These are phyloP conservation scores for Australoheros facetus DNA, from an alignment of 2,797 vertebrate genomes.

Conservation along the genomic window DNA sequence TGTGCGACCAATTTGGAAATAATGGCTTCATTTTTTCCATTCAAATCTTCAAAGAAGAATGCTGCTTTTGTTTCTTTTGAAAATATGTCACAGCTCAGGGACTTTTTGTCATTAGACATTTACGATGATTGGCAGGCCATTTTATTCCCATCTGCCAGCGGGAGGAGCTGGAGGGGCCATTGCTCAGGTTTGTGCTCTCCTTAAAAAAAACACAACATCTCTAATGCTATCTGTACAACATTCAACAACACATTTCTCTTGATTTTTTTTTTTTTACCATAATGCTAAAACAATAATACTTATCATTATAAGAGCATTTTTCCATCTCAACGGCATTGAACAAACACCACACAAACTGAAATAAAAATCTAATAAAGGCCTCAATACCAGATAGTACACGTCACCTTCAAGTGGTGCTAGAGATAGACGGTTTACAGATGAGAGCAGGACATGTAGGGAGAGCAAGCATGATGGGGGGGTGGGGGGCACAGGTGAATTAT, in stretches of 20 bases:
- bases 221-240: constrained; percentile 88
- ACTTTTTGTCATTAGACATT: constrained; percentile 28
- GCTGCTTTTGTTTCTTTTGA: neutral
- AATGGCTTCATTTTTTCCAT: constrained; percentile 26
- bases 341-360: constrained; percentile 78
- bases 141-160: constrained; percentile 67
- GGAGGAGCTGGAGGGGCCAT: constrained; percentile 64
- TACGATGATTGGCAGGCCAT: constrained; percentile 51
- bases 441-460: constrained; percentile 35
- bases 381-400: constrained; percentile 83
- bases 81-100: constrained; percentile 20
- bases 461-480: constrained; percentile 34
- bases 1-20: constrained; percentile 31
- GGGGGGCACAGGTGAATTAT: constrained; percentile 33
- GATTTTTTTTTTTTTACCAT: constrained; percentile 69
- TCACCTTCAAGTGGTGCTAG: constrained; percentile 81
- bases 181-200: constrained; percentile 79
- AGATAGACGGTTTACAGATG: constrained; percentile 62
- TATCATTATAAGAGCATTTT: constrained; percentile 83
- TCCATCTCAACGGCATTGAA: constrained; percentile 83
- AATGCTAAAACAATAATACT: constrained; percentile 84
- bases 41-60: constrained; percentile 6
- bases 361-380: constrained; percentile 82
- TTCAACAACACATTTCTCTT: constrained; percentile 84
- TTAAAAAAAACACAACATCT: constrained; percentile 81